Evolutionary conservation across 2,113 vertebrate species (phyloP).

Genomic region (Hippocampus comes): DNA sequence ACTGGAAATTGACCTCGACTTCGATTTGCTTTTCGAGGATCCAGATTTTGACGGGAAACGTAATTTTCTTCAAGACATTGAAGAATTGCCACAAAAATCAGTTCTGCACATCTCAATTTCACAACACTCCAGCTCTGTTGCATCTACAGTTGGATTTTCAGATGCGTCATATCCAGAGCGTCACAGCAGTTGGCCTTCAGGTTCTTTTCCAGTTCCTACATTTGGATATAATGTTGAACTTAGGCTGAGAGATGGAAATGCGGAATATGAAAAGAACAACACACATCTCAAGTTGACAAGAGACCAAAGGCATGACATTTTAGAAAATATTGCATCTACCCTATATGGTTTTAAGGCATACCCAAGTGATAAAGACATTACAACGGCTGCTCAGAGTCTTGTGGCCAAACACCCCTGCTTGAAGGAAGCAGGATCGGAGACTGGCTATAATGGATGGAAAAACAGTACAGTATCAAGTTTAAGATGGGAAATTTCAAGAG

Average conservation of each 20-base stretch:
- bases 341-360: conserved; percentile 46
- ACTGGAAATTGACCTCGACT: conserved; percentile 22
- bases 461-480: conserved; percentile 31
- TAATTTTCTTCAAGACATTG: conserved; percentile 22
- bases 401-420: conserved; percentile 22
- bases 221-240: conserved; percentile 44
- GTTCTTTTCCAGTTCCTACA: conserved; percentile 24
- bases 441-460: conserved; percentile 42
- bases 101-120: conserved; percentile 24
- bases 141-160: conserved; percentile 8
- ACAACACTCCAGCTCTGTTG: neutral
- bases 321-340: conserved; percentile 27
- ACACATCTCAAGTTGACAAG: conserved; percentile 28
- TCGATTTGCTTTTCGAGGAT: conserved; percentile 37
- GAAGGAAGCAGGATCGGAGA: conserved; percentile 31
- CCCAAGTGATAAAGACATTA: conserved; percentile 31
- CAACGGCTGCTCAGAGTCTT: conserved; percentile 6
- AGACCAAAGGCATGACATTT: conserved; percentile 41
- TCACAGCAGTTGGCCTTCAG: conserved; percentile 27
- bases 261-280: conserved; percentile 27
- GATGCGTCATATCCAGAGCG: conserved; percentile 33
- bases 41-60: conserved; percentile 44
- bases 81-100: conserved; percentile 42
- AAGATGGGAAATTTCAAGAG: conserved; percentile 30
- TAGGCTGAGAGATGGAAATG: conserved; percentile 40